Evolutionary conservation across 2,113 vertebrate species (phyloP).

Genomic region (Pterocles burchelli): DNA sequence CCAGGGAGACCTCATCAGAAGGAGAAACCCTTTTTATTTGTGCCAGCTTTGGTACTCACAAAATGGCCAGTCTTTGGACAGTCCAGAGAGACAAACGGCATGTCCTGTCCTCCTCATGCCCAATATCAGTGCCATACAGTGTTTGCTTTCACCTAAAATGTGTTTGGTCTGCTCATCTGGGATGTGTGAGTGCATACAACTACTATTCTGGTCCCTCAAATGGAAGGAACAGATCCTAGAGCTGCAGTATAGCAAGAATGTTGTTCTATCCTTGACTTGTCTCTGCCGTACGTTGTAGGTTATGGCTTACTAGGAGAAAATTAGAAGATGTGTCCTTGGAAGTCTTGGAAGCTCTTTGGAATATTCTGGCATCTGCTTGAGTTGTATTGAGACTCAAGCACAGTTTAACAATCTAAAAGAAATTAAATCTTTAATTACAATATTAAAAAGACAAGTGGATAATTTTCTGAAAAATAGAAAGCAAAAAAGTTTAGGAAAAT

Average conservation of each 20-base stretch:
- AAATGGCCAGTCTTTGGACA: neutral
- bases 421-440: neutral
- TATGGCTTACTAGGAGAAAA: neutral
- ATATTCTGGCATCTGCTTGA: neutral
- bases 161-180: neutral
- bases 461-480: neutral
- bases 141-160: neutral
- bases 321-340: neutral
- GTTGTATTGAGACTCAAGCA: neutral
- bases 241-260: neutral
- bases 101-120: neutral
- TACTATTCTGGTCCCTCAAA: neutral
- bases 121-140: neutral
- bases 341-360: neutral
- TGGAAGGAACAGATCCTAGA: neutral
- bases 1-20: neutral
- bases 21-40: neutral
- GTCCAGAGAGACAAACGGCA: neutral
- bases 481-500: neutral
- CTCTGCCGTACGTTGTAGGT: neutral
- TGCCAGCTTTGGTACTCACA: neutral
- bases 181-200: rapidly evolving
- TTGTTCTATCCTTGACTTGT: neutral
- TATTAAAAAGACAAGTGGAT: neutral
- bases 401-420: neutral